A percentile compares a stretch with the other conserved stretches of the same genome.
Evolutionary conservation across 2,888 invertebrate species (phyloP).

Genomic region (Troilus luridus): DNA sequence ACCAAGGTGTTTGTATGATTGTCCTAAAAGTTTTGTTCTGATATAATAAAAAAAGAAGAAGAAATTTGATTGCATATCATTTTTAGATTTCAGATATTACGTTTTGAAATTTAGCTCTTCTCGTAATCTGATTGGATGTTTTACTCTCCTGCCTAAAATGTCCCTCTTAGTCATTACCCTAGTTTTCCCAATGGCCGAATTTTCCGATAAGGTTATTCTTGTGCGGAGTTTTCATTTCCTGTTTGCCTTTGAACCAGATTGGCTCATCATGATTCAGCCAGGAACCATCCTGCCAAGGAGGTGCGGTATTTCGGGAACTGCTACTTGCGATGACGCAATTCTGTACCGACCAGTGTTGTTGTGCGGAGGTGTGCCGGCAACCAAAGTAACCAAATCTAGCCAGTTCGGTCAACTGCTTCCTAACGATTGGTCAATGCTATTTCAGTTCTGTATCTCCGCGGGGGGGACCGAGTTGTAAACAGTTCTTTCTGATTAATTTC

Average conservation of each 20-base stretch:
- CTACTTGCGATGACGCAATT: conserved; percentile 29
- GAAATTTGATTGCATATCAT: too few species aligned
- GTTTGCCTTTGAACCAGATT: not conserved
- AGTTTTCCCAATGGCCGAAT: not conserved
- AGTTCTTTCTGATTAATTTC: conserved; percentile 25
- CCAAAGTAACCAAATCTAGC: conserved; percentile 16
- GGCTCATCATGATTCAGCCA: conserved; percentile 1
- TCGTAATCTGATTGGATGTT: too few species aligned
- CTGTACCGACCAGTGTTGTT: not conserved
- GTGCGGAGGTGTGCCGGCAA: conserved; percentile 6
- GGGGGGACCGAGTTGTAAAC: not conserved
- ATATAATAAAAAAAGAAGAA: too few species aligned
- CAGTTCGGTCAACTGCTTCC: not conserved
- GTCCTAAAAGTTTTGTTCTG: too few species aligned
- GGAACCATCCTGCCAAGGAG: conserved; percentile 14
- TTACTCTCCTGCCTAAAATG: not conserved
- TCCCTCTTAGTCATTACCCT: not conserved
- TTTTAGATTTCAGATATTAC: too few species aligned
- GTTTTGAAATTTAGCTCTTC: too few species aligned
- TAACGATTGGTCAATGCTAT: conserved; percentile 29
- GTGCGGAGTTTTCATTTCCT: conserved; percentile 18
- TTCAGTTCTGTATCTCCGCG: not conserved
- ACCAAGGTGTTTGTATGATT: too few species aligned
- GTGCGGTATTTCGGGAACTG: conserved; percentile 30
- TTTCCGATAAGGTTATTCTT: not conserved